These are phyloP conservation scores for Chaetodon trifasciatus DNA, from an alignment of 2,797 vertebrate species.

Conservation along the genomic window DNA sequence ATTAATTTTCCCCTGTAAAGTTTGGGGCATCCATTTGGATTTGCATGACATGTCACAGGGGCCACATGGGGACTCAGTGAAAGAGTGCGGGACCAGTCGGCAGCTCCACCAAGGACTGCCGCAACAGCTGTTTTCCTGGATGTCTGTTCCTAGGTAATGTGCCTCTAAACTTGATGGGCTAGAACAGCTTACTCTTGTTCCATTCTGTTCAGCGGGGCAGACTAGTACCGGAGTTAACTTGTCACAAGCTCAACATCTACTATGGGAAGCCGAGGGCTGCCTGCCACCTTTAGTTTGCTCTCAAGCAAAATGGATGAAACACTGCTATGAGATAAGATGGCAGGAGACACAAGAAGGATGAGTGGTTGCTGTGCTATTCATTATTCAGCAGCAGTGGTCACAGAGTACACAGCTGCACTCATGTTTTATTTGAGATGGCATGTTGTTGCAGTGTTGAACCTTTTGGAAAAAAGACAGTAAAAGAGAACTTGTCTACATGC, in stretches of 20 bases:
- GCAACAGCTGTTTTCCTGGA: conserved; percentile 78
- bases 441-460: conserved; percentile 26
- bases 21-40: conserved; percentile 77
- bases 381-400: conserved; percentile 60
- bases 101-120: conserved; percentile 58
- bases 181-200: conserved; percentile 68
- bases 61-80: conserved; percentile 68
- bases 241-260: conserved; percentile 51
- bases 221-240: conserved; percentile 52
- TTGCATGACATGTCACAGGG: conserved; percentile 76
- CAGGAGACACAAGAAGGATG: conserved; percentile 38
- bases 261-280: conserved; percentile 11
- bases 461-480: conserved; percentile 16
- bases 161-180: conserved; percentile 76
- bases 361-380: conserved; percentile 46
- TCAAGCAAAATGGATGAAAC: conserved; percentile 40
- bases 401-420: conserved; percentile 17
- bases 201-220: conserved; percentile 46
- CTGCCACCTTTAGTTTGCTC: conserved; percentile 47
- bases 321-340: conserved; percentile 31
- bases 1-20: conserved; percentile 73
- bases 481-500: conserved; percentile 21
- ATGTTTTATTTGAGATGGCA: conserved; percentile 53
- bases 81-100: conserved; percentile 57
- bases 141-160: conserved; percentile 71